Percentiles rank a stretch among this genome's conserved stretches.
These are phyloP conservation scores for Streptopelia turtur DNA, from an alignment of 2,797 vertebrate genomes.

Conservation along the genomic window DNA sequence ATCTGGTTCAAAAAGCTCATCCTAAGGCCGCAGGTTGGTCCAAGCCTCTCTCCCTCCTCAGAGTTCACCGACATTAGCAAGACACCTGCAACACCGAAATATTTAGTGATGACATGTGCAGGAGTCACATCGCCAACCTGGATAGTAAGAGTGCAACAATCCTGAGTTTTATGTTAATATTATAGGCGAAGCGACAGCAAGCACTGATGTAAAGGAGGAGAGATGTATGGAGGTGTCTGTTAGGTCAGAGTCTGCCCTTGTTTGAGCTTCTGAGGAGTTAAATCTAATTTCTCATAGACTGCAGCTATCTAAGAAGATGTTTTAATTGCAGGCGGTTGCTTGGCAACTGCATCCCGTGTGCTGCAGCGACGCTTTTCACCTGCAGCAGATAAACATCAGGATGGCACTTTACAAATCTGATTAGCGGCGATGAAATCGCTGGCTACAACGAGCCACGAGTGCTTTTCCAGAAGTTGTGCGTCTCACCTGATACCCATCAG, in stretches of 20 bases:
- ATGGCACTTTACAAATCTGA: conserved; percentile 68
- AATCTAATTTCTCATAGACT: conserved; percentile 22
- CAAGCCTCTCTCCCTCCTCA: not conserved
- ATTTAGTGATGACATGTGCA: not conserved
- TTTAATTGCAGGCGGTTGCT: conserved; percentile 61
- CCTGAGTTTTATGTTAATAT: not conserved
- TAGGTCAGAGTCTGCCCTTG: not conserved
- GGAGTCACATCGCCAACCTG: not conserved
- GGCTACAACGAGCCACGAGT: not conserved
- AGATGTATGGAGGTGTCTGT: not conserved
- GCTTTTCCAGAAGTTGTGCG: not conserved
- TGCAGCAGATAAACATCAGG: conserved; percentile 69
- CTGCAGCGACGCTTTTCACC: conserved; percentile 60
- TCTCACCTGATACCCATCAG: not conserved
- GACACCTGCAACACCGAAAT: not conserved
- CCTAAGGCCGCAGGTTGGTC: not conserved
- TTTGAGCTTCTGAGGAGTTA: not conserved
- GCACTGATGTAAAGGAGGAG: not conserved
- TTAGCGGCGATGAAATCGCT: not conserved
- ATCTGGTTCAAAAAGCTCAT: not conserved
- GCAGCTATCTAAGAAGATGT: conserved; percentile 55
- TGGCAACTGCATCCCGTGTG: conserved; percentile 64
- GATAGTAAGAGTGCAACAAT: not conserved
- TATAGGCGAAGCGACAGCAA: not conserved
- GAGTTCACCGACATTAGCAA: not conserved